A percentile compares a stretch with the other conserved stretches of the same genome.
Evolutionary conservation across 2,888 invertebrate genomes (phyloP).

Genomic region (Drosophila cognata): DNA sequence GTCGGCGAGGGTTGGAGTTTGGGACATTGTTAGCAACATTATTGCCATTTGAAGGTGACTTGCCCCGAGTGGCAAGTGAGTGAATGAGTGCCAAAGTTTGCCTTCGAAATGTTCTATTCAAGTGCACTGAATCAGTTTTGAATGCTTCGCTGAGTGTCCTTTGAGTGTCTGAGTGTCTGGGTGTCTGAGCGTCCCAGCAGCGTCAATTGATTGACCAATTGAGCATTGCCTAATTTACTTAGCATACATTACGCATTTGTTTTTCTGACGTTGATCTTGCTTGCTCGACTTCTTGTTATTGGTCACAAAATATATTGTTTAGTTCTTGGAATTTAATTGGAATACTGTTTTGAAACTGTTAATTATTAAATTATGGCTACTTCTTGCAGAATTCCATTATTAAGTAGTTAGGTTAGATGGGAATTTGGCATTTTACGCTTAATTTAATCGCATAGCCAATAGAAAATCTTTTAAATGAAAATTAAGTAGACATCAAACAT

Average conservation of each 20-base stretch:
- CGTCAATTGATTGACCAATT: conserved; percentile 52
- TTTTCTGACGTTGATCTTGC: conserved; percentile 9
- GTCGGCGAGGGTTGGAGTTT: conserved; percentile 2
- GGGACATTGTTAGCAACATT: conserved; percentile 11
- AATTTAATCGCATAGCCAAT: background rate
- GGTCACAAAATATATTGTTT: background rate
- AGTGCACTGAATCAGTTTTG: conserved; percentile 43
- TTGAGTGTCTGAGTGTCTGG: conserved; percentile 6
- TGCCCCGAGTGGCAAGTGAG: background rate
- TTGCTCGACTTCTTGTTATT: conserved; percentile 2
- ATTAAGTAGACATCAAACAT: background rate
- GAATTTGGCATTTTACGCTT: background rate
- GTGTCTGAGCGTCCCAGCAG: conserved; percentile 15
- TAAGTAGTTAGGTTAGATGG: background rate
- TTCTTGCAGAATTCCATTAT: background rate
- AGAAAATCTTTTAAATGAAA: background rate
- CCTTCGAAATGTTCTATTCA: conserved; percentile 18
- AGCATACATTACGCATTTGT: conserved; percentile 29
- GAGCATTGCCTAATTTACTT: conserved; percentile 44
- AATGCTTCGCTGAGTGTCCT: conserved; percentile 26
- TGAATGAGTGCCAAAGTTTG: conserved; percentile 16
- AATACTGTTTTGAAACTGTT: background rate
- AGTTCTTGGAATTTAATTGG: background rate
- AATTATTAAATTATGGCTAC: background rate
- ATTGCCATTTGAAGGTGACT: conserved; percentile 45